Evolutionary conservation across 2,797 vertebrate species (phyloP), one percentile per base, ranked within the genome.

Genomic region (Euthynnus affinis): DNA sequence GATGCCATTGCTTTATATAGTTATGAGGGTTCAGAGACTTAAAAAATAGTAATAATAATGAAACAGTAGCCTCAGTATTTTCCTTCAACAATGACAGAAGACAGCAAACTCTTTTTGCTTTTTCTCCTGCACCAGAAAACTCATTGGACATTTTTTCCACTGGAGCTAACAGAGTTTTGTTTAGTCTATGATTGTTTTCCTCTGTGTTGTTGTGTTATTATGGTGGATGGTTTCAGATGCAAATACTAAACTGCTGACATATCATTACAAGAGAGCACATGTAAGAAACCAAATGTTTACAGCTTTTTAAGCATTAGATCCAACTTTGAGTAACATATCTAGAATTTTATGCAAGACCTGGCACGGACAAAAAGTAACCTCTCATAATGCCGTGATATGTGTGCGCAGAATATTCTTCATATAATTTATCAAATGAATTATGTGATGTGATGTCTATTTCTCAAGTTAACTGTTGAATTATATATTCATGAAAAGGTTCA

Each of bases 151-250:
- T 72, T 86, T 74, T 81, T 77, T 49, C 77, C 61, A 74, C 56
- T 58, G 71, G 60, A 84, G 70, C 71, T 74, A 83, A 86, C 58
- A 58, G 52, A 70, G 48, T 72, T 77, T 55, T 79, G 57, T 82
- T 89, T 78, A 76, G 78, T 83, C 71, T 80, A 23, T 58, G 51
- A 55, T 32, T 73, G 48, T 81, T 71, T 86, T 63, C 42, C 68
- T 74, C 3, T 59, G 10, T 23, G 3, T 13, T 78, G 58, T 61
- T 82, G 52, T 59, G 49, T 78, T 78, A 48, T 81, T 71, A 51
- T 73, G 40, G 34, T 68, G 62, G 27, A 78, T 52, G 75, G 22
- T 77, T 84, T 79, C 56, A 76, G 53, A 73, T 83, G 57, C 61
- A 68, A 67, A 57, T 55, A 34, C 27, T 61, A 57, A 84, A 70